Percentiles rank a stretch among this genome's conserved stretches.
Conservation (phyloP, 2,888 invertebrate genomes). For the Suillia variegata region DNA sequence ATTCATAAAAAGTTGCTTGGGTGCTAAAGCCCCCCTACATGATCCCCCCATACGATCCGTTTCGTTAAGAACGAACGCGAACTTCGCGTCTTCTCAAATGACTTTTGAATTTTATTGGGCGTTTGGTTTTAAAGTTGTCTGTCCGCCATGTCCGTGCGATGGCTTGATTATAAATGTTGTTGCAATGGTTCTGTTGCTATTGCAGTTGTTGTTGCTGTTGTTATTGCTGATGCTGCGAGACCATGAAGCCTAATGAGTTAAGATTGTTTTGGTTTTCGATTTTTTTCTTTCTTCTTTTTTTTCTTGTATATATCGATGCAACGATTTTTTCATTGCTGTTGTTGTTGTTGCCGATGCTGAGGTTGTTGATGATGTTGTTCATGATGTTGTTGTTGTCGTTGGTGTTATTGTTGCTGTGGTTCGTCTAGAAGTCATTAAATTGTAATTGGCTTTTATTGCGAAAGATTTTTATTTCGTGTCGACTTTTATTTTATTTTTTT, state of each 20-base stretch:
- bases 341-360: background rate
- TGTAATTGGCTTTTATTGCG: slow-evolving; percentile 33
- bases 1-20: too few relatives aligned
- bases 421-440: slow-evolving; percentile 28
- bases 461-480: slow-evolving; percentile 11
- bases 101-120: background rate
- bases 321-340: too few relatives aligned
- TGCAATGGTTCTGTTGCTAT: too few relatives aligned
- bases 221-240: background rate
- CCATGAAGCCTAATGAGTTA: slow-evolving; percentile 22
- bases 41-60: background rate
- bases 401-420: slow-evolving; percentile 6
- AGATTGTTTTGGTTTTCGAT: slow-evolving; percentile 12
- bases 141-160: too few relatives aligned
- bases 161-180: too few relatives aligned
- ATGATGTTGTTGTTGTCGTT: slow-evolving; percentile 13
- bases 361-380: slow-evolving; percentile 17
- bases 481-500: background rate
- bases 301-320: too few relatives aligned
- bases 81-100: background rate
- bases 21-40: too few relatives aligned
- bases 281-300: background rate
- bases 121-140: too few relatives aligned
- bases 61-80: background rate
- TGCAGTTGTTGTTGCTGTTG: too few relatives aligned